Percentiles rank a stretch among this genome's conserved stretches.
phyloP scores from a whole-genome alignment of 2,888 invertebrate species.

The Halocaridina rubra region DNA sequence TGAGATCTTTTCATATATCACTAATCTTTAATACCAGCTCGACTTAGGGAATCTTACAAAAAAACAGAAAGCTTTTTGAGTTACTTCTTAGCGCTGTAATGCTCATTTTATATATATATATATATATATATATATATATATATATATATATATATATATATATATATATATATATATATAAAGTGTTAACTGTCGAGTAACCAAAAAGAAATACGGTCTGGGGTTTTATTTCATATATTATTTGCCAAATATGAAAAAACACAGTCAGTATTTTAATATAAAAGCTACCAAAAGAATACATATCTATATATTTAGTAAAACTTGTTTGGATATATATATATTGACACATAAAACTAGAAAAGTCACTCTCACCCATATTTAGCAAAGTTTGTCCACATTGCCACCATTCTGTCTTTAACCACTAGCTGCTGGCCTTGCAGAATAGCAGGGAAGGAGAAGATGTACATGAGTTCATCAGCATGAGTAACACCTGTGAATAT shows the following conservation, averaged over 20 bases:
- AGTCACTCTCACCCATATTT: neutral
- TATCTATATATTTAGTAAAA: neutral
- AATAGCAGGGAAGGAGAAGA: neutral
- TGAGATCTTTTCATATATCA: too few species aligned
- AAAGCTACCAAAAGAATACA: too few species aligned
- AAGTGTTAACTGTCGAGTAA: neutral
- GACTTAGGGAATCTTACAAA: too few species aligned
- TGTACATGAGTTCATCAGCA: conserved; percentile 37
- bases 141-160: neutral
- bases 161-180: neutral
- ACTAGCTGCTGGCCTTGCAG: neutral
- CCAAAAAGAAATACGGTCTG: too few species aligned
- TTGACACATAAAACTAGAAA: neutral
- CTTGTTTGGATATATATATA: neutral
- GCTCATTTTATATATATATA: neutral
- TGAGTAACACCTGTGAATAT: conserved; percentile 32
- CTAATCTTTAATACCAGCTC: too few species aligned
- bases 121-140: neutral
- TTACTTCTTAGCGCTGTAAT: too few species aligned
- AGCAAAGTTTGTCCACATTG: conserved; percentile 41
- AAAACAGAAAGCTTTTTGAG: too few species aligned
- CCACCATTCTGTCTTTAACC: conserved; percentile 12
- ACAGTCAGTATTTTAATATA: too few species aligned
- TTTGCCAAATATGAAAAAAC: too few species aligned
- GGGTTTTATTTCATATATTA: too few species aligned